These are phyloP conservation scores for Lepidurus apus DNA, from an alignment of 1,140 invertebrate genomes.

Conservation along the genomic window DNA sequence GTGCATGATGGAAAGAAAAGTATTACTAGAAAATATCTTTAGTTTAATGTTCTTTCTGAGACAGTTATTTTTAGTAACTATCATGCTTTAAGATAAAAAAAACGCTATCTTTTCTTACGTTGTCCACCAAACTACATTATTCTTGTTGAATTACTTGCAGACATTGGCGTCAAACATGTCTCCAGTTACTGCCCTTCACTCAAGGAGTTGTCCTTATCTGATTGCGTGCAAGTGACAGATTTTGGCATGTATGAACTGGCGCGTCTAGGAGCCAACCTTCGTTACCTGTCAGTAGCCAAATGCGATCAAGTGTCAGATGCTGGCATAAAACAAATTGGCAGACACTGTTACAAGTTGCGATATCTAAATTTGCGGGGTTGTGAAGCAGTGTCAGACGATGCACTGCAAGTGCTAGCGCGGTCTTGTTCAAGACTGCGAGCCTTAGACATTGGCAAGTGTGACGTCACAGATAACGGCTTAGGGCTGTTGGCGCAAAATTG, in stretches of 20 bases:
- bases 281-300: conserved; percentile 83
- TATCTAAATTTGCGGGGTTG: conserved; percentile 87
- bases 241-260: conserved; percentile 85
- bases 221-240: conserved; percentile 82
- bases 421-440: conserved; percentile 76
- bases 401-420: conserved; percentile 71
- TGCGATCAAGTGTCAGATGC: conserved; percentile 77
- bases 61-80: too few species aligned
- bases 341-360: conserved; percentile 78
- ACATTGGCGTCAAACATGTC: conserved; percentile 69
- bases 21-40: too few species aligned
- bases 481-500: conserved; percentile 78
- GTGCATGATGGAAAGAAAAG: too few species aligned
- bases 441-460: conserved; percentile 85
- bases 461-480: conserved; percentile 80
- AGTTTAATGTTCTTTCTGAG: too few species aligned
- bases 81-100: neutral
- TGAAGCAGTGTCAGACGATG: conserved; percentile 84
- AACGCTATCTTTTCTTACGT: neutral
- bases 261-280: conserved; percentile 71
- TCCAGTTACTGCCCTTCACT: conserved; percentile 77
- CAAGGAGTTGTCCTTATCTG: conserved; percentile 80
- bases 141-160: conserved; percentile 46
- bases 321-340: conserved; percentile 76
- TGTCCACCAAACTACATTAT: neutral